Conservation (phyloP, 2,888 invertebrate species). For the Byasa hedistus region DNA sequence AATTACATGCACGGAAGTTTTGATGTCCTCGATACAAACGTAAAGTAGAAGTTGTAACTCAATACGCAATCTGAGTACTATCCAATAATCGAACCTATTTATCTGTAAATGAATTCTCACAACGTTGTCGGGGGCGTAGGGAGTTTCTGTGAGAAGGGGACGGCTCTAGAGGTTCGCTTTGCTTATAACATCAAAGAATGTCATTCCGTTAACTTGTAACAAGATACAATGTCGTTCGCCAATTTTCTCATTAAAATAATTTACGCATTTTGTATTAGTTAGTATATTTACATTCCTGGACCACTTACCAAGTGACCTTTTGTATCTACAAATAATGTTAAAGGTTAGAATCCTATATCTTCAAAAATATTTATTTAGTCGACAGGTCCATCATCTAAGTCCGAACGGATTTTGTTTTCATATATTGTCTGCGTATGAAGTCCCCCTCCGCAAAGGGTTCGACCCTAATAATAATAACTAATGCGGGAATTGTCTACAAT, state of each 20-base stretch:
- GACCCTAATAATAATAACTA: slow-evolving; percentile 5
- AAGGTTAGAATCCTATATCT: not conserved
- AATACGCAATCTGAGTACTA: slow-evolving; percentile 16
- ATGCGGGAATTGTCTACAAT: not conserved
- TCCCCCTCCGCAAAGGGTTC: not conserved
- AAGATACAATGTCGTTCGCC: not conserved
- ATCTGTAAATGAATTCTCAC: slow-evolving; percentile 19
- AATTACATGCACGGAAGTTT: not conserved
- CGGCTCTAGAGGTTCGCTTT: not conserved
- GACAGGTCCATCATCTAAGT: not conserved
- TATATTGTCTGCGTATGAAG: not conserved
- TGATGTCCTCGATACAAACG: not conserved
- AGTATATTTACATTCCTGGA: too few species aligned
- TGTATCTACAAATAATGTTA: too few species aligned
- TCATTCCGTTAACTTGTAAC: not conserved
- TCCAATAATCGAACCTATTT: slow-evolving; percentile 23
- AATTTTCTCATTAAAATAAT: not conserved
- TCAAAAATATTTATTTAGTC: not conserved
- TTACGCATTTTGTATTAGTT: too few species aligned
- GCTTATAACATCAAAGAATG: not conserved
- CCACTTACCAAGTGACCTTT: too few species aligned
- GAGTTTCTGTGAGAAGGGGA: not conserved
- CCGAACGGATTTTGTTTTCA: not conserved
- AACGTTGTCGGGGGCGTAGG: slow-evolving; percentile 10
- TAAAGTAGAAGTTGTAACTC: not conserved